Evolutionary conservation across 2,797 vertebrate species (phyloP).

Genomic region (Diplodus sargus): DNA sequence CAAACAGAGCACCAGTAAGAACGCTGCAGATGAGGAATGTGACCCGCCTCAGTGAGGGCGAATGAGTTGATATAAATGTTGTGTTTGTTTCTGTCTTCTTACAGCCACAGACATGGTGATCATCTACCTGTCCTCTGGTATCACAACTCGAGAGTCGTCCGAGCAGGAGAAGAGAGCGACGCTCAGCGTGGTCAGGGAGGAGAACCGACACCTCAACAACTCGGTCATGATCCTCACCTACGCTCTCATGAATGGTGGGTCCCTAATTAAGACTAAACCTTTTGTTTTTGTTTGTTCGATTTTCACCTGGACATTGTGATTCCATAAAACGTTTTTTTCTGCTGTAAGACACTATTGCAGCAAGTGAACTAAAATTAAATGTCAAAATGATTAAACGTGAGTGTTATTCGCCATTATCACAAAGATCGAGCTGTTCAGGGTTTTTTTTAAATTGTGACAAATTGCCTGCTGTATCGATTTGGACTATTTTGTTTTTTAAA

Average conservation of each 20-base stretch:
- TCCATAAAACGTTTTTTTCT: background rate
- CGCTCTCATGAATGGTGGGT: constrained; percentile 96
- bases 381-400: too few species aligned
- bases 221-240: constrained; percentile 99
- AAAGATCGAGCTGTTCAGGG: too few species aligned
- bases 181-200: constrained; percentile 92
- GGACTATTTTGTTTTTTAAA: too few species aligned
- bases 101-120: constrained; percentile 95
- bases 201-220: constrained; percentile 97
- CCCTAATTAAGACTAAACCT: background rate
- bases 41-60: background rate
- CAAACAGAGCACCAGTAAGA: constrained; percentile 90
- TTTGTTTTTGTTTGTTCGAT: background rate
- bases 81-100: constrained; percentile 24
- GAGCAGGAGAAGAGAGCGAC: constrained; percentile 96
- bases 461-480: too few species aligned
- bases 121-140: constrained; percentile 96
- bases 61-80: background rate
- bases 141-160: constrained; percentile 92
- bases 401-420: too few species aligned
- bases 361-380: background rate
- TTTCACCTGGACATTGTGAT: background rate
- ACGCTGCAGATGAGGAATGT: background rate
- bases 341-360: background rate
- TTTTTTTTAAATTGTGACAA: too few species aligned